Evolutionary conservation across 2,888 invertebrate species (phyloP).

Genomic region (Notodonta ziczac): DNA sequence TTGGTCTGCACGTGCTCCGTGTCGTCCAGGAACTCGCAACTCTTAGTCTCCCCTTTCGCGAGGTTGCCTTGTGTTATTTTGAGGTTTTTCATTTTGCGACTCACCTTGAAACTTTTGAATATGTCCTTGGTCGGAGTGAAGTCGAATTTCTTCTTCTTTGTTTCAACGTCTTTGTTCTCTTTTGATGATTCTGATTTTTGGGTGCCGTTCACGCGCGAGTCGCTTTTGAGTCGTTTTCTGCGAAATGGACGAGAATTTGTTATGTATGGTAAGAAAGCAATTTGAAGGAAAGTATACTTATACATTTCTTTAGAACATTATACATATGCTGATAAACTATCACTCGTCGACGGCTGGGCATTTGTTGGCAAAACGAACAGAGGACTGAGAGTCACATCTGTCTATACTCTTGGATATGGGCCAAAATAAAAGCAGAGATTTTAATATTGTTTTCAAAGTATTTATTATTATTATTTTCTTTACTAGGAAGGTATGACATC

Average conservation of each 20-base stretch:
- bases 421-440: too few relatives aligned
- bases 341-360: too few relatives aligned
- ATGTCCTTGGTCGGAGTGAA: constrained; percentile 77
- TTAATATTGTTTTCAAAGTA: too few relatives aligned
- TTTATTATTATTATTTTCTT: too few relatives aligned
- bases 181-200: constrained; percentile 71
- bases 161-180: constrained; percentile 68
- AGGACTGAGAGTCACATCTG: too few relatives aligned
- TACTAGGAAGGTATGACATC: too few relatives aligned
- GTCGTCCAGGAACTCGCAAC: constrained; percentile 77
- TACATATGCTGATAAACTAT: too few relatives aligned
- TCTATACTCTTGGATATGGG: too few relatives aligned
- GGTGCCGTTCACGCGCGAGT: constrained; percentile 66
- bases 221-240: constrained; percentile 80
- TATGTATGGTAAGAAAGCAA: too few relatives aligned
- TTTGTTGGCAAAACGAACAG: too few relatives aligned
- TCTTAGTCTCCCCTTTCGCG: constrained; percentile 70
- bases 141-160: constrained; percentile 80
- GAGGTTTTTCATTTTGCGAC: constrained; percentile 70
- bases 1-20: constrained; percentile 56
- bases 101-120: constrained; percentile 77
- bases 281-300: too few relatives aligned
- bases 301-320: too few relatives aligned
- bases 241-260: not conserved
- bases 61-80: constrained; percentile 60